Conservation (phyloP, 2,797 vertebrate genomes). For the Orientallactaga sibirica region DNA sequence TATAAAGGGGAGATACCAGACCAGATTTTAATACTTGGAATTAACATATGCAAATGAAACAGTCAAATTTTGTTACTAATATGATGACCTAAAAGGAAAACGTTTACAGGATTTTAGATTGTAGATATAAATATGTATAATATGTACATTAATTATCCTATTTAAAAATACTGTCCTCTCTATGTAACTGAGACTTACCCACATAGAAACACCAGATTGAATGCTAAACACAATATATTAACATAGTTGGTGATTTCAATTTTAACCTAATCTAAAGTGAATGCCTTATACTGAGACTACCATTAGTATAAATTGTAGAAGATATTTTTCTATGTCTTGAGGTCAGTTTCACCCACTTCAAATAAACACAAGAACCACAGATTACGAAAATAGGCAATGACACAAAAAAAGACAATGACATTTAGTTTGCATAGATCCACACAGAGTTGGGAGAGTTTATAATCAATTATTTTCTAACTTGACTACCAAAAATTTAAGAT, state of each 20-base stretch:
- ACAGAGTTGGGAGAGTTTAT: not conserved
- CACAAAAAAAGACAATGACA: not conserved
- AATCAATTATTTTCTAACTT: not conserved
- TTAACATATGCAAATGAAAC: not conserved
- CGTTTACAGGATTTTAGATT: not conserved
- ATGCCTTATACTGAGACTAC: not conserved
- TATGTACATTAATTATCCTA: not conserved
- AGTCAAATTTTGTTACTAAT: not conserved
- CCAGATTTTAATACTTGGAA: slow-evolving; percentile 34
- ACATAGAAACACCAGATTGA: not conserved
- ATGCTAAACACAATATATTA: not conserved
- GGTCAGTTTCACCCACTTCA: not conserved
- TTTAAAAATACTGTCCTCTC: not conserved
- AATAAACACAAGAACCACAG: not conserved
- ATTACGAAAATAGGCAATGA: not conserved
- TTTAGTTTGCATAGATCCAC: not conserved
- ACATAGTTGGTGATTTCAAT: not conserved
- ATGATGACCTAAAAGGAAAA: not conserved
- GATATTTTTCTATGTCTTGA: not conserved
- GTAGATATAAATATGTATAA: slow-evolving; percentile 5
- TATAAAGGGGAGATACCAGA: slow-evolving; percentile 24
- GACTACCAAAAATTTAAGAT: not conserved
- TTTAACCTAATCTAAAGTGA: not conserved
- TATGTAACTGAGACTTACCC: slow-evolving; percentile 25
- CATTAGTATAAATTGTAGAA: slow-evolving; percentile 19